A percentile compares a stretch with the other conserved stretches of the same genome.
These are phyloP conservation scores for Ammospiza nelsoni DNA, from an alignment of 2,113 vertebrate species.

Conservation along the genomic window DNA sequence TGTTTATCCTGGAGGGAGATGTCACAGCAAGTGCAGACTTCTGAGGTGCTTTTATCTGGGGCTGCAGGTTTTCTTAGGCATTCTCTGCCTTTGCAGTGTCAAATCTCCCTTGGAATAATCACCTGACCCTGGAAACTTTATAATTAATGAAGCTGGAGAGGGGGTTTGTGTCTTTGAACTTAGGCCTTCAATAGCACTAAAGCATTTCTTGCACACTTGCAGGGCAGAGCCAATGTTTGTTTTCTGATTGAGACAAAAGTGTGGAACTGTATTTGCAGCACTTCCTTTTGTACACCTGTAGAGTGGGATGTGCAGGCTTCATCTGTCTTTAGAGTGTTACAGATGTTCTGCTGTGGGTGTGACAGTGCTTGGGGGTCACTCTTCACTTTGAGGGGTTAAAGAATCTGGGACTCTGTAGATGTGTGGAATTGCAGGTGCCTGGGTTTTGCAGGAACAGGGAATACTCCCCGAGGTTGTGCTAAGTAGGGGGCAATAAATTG, in stretches of 20 bases:
- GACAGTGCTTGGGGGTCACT: background rate
- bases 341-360: background rate
- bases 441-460: background rate
- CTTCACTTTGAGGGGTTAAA: background rate
- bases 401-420: background rate
- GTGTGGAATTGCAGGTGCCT: background rate
- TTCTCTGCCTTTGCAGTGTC: constrained; percentile 50
- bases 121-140: constrained; percentile 5
- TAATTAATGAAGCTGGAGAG: constrained; percentile 44
- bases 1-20: constrained; percentile 51
- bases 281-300: background rate
- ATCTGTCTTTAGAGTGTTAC: background rate
- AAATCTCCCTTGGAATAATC: constrained; percentile 22
- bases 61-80: constrained; percentile 14
- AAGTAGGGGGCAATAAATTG: background rate
- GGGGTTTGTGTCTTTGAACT: constrained; percentile 48
- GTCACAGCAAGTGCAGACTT: constrained; percentile 35
- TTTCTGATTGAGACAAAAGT: background rate
- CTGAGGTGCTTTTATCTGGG: constrained; percentile 56
- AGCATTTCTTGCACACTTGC: background rate
- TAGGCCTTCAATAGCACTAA: background rate
- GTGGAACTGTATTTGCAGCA: background rate
- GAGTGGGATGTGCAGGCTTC: background rate
- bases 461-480: rapidly evolving
- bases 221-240: background rate